Evolutionary conservation across 2,888 invertebrate genomes (phyloP).

Genomic region (Stenolophus ochropezus): DNA sequence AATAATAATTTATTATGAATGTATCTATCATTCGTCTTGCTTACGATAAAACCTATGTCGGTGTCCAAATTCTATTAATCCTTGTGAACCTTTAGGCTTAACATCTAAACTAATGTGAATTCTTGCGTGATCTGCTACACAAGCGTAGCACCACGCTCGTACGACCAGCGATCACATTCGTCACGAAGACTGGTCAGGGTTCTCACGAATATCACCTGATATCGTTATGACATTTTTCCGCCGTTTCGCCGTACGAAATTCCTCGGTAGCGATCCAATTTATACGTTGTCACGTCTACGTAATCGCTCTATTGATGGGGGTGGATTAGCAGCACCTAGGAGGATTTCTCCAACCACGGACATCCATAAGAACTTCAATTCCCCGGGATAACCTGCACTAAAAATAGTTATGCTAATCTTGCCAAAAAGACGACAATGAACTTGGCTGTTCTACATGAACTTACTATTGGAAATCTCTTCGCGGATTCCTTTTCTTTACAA

Average conservation of each 20-base stretch:
- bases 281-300: slow-evolving; percentile 58
- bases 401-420: slow-evolving; percentile 29
- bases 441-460: background rate
- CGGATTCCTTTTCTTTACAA: background rate
- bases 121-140: background rate
- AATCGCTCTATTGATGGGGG: slow-evolving; percentile 58
- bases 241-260: slow-evolving; percentile 41
- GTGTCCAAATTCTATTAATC: too few species aligned
- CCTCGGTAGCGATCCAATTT: slow-evolving; percentile 47
- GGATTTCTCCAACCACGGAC: slow-evolving; percentile 32
- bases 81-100: too few species aligned
- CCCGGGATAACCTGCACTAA: slow-evolving; percentile 2
- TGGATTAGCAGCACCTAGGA: slow-evolving; percentile 46
- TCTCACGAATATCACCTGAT: slow-evolving; percentile 38
- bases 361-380: slow-evolving; percentile 24
- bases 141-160: slow-evolving; percentile 15
- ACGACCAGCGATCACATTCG: slow-evolving; percentile 21
- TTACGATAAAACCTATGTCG: too few species aligned
- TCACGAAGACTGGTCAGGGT: slow-evolving; percentile 17
- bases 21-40: too few species aligned
- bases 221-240: slow-evolving; percentile 48
- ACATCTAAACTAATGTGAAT: slow-evolving; percentile 8
- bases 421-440: background rate
- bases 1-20: too few species aligned
- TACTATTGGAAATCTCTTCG: background rate